A percentile compares a stretch with the other conserved stretches of the same genome.
Evolutionary conservation across 1,140 invertebrate species (phyloP).

Genomic region (Helicorthomorpha holstii): DNA sequence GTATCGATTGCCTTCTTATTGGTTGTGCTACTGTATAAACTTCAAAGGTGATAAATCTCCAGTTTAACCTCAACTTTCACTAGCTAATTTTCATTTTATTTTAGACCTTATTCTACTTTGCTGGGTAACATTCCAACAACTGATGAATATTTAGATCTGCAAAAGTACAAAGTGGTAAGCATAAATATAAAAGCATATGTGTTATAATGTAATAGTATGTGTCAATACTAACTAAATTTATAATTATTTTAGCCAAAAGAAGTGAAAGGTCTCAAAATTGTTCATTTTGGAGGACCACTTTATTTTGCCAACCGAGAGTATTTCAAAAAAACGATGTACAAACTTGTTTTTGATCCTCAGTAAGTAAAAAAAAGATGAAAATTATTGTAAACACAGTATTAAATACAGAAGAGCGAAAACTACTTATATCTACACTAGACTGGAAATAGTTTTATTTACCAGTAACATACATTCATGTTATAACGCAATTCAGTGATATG

Average conservation of each 20-base stretch:
- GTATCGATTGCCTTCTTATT: slow-evolving; percentile 43
- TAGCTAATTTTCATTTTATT: neutral
- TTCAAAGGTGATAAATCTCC: slow-evolving; percentile 18
- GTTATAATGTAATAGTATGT: neutral
- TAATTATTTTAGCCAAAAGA: slow-evolving; percentile 36
- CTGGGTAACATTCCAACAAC: slow-evolving; percentile 49
- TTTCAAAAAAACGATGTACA: slow-evolving; percentile 39
- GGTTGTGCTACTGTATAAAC: slow-evolving; percentile 23
- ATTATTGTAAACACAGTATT: no score
- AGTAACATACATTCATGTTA: no score
- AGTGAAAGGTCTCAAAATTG: slow-evolving; percentile 49
- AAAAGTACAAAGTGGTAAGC: slow-evolving; percentile 41
- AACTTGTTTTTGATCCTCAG: neutral
- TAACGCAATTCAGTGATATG: no score
- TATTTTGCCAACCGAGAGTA: slow-evolving; percentile 52
- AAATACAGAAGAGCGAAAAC: no score
- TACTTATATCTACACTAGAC: no score
- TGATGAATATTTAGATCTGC: slow-evolving; percentile 55
- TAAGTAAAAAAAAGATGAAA: no score
- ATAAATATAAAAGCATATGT: neutral
- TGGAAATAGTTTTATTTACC: no score
- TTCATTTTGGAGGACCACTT: slow-evolving; percentile 55
- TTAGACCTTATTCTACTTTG: slow-evolving; percentile 20
- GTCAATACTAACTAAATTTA: neutral
- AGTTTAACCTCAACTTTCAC: neutral